Percentiles rank a stretch among this genome's conserved stretches.
Evolutionary conservation across 2,113 vertebrate genomes (phyloP).

Genomic region (Hippopotamus amphibius): DNA sequence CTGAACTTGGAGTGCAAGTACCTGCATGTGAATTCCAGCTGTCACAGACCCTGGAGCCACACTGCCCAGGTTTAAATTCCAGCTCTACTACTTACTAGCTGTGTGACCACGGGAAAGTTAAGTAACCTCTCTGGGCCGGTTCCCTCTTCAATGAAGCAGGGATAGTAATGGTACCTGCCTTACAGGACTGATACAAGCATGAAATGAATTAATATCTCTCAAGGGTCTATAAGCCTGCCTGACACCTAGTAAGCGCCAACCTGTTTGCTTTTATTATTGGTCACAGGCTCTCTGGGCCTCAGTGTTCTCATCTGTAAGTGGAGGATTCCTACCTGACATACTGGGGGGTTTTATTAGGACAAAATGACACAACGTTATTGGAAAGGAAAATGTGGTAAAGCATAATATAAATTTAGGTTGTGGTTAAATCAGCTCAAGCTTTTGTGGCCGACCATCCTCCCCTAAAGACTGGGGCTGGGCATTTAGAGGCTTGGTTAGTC

Average conservation of each 20-base stretch:
- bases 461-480: slow-evolving; percentile 45
- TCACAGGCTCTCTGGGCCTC: slow-evolving; percentile 18
- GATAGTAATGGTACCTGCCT: neutral
- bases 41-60: neutral
- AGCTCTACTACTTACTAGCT: slow-evolving; percentile 4
- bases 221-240: neutral
- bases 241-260: neutral
- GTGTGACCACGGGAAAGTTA: slow-evolving; percentile 32
- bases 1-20: slow-evolving; percentile 8
- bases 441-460: slow-evolving; percentile 13
- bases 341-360: slow-evolving; percentile 38
- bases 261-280: slow-evolving; percentile 34
- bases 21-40: slow-evolving; percentile 1
- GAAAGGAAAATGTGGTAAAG: slow-evolving; percentile 58
- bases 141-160: neutral
- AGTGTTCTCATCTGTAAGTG: slow-evolving; percentile 48
- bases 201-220: slow-evolving; percentile 44
- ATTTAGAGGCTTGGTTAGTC: slow-evolving; percentile 67
- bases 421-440: slow-evolving; percentile 57
- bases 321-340: slow-evolving; percentile 20
- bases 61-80: slow-evolving; percentile 24
- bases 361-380: slow-evolving; percentile 27
- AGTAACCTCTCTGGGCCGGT: slow-evolving; percentile 55
- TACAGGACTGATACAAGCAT: neutral
- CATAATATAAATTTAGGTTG: slow-evolving; percentile 49